Evolutionary conservation across 2,797 vertebrate genomes (phyloP).

Genomic region (Spinus olivaceus): DNA sequence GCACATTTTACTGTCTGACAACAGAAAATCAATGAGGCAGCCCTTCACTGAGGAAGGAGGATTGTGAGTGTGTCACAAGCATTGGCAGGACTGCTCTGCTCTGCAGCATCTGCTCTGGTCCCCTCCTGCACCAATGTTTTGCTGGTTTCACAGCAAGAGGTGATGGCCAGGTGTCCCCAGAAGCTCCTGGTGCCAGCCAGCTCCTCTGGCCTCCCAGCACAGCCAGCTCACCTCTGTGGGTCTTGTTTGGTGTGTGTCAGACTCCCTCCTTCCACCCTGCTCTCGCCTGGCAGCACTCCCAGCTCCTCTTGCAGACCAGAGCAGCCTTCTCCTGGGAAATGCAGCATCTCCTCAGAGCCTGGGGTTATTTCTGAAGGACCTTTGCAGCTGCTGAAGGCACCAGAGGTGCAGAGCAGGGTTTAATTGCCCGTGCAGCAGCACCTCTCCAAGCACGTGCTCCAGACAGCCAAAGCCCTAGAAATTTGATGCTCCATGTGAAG

Average conservation of each 20-base stretch:
- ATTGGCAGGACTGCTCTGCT: not conserved
- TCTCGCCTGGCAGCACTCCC: not conserved
- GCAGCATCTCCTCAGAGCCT: not conserved
- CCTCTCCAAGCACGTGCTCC: not conserved
- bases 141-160: not conserved
- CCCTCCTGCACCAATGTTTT: not conserved
- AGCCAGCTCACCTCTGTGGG: not conserved
- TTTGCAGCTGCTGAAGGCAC: not conserved
- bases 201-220: not conserved
- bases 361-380: not conserved
- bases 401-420: not conserved
- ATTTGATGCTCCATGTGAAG: constrained; percentile 8
- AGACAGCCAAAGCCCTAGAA: not conserved
- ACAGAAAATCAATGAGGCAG: not conserved
- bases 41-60: not conserved
- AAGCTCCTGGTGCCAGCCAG: not conserved
- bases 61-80: not conserved
- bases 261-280: fast-evolving
- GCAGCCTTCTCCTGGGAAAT: not conserved
- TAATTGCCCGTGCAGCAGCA: not conserved
- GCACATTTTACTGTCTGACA: not conserved
- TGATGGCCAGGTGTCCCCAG: not conserved
- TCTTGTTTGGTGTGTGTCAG: not conserved
- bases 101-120: not conserved
- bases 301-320: not conserved